Evolutionary conservation across 2,113 vertebrate genomes (phyloP).

Genomic region (Oophaga pumilio): DNA sequence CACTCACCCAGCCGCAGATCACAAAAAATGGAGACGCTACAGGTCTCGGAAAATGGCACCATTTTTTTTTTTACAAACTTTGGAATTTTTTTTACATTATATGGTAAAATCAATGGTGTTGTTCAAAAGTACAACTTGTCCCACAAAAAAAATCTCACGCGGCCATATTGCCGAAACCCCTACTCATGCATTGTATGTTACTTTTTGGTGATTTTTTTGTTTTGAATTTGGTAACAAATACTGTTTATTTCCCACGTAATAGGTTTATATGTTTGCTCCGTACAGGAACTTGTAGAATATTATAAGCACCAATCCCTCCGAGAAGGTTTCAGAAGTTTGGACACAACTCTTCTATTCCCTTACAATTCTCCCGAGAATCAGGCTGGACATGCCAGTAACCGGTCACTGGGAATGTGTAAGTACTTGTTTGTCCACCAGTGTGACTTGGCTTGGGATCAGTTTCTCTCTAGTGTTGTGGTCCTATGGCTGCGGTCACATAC

Average conservation of each 20-base stretch:
- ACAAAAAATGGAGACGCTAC: no score
- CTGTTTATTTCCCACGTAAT: neutral
- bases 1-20: no score
- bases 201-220: neutral
- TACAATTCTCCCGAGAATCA: conserved; percentile 86
- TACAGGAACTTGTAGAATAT: conserved; percentile 92
- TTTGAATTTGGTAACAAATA: neutral
- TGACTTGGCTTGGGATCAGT: neutral
- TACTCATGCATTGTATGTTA: no score
- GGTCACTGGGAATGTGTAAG: conserved; percentile 83
- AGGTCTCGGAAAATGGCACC: no score
- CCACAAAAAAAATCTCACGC: no score
- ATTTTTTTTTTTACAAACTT: no score
- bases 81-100: no score
- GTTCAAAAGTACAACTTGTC: no score
- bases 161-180: no score
- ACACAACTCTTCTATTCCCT: conserved; percentile 91
- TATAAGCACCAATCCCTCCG: conserved; percentile 94
- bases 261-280: neutral
- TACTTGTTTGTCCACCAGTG: conserved; percentile 49
- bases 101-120: no score
- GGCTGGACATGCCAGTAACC: conserved; percentile 72
- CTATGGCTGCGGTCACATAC: neutral
- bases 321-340: conserved; percentile 93
- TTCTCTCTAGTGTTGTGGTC: neutral